Conservation (phyloP, 2,113 vertebrate genomes). For the Scartelaos histophorus region DNA sequence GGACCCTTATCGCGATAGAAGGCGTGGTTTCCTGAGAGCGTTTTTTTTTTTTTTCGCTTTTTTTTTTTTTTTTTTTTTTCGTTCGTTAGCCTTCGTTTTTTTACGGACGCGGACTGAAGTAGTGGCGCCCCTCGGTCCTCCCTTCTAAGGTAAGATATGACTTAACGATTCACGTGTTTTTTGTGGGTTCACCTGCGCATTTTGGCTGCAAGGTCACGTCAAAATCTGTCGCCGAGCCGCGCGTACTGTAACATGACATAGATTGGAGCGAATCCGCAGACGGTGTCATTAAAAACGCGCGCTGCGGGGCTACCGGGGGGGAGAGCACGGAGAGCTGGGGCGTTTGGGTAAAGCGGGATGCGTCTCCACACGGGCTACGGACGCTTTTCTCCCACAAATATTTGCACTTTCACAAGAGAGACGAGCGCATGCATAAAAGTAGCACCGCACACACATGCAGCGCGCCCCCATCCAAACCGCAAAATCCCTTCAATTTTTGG, state of each 20-base stretch:
- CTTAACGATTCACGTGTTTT: background rate
- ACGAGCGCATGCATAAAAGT: constrained; percentile 40
- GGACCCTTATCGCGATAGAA: constrained; percentile 59
- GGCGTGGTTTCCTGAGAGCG: constrained; percentile 74
- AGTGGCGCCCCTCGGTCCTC: constrained; percentile 40
- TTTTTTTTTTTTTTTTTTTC: constrained; percentile 45
- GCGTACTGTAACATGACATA: constrained; percentile 34
- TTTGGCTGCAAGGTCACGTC: constrained; percentile 74
- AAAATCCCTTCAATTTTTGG: too few species aligned
- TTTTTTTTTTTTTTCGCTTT: constrained; percentile 57
- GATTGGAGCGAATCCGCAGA: constrained; percentile 21
- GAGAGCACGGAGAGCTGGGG: background rate
- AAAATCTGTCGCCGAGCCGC: constrained; percentile 37
- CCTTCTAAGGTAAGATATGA: constrained; percentile 56
- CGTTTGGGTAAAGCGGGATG: constrained; percentile 24
- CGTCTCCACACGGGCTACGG: constrained; percentile 26
- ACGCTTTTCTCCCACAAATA: constrained; percentile 42
- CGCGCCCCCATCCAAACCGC: constrained; percentile 42
- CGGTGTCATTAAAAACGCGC: constrained; percentile 24
- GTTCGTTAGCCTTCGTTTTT: constrained; percentile 25
- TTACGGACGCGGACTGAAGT: constrained; percentile 51
- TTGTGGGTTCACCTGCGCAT: constrained; percentile 20
- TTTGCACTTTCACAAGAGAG: constrained; percentile 62
- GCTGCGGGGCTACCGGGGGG: constrained; percentile 29
- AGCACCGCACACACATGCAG: constrained; percentile 31